Percentiles rank a stretch among this genome's conserved stretches.
Conservation (phyloP, 2,797 vertebrate genomes). For the Lagodon rhomboides region DNA sequence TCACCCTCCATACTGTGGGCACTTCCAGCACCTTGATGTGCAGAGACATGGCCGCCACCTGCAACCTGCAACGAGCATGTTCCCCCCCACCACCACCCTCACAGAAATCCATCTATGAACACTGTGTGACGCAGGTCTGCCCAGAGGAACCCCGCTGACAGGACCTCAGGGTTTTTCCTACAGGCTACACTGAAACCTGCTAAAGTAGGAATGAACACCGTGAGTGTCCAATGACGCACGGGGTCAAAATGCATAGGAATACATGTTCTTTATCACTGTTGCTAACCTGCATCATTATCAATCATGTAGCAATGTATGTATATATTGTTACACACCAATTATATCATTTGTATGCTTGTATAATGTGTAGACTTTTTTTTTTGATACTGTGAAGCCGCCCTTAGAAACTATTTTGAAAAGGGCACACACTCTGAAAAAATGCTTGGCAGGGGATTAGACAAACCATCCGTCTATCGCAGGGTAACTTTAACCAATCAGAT, state of each 20-base stretch:
- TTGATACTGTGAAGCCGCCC: no score
- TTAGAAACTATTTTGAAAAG: no score
- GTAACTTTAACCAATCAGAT: no score
- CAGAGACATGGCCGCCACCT: neutral
- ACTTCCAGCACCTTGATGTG: neutral
- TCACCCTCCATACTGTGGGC: neutral
- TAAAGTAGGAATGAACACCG: neutral
- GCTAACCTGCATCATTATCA: neutral
- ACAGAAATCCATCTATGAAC: neutral
- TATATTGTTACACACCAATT: neutral
- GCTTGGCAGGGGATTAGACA: no score
- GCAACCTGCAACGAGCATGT: neutral
- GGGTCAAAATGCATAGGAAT: neutral
- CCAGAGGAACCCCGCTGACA: neutral
- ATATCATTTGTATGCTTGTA: no score
- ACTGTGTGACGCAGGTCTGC: neutral
- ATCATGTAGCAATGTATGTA: no score
- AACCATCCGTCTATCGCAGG: no score
- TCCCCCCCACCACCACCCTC: neutral
- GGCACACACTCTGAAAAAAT: no score
- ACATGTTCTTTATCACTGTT: neutral
- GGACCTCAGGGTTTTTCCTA: neutral
- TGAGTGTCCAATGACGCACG: neutral
- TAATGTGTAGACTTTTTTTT: no score
- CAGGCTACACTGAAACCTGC: neutral